phyloP scores from a whole-genome alignment of 2,113 vertebrate species.

The Crotalus horridus region DNA sequence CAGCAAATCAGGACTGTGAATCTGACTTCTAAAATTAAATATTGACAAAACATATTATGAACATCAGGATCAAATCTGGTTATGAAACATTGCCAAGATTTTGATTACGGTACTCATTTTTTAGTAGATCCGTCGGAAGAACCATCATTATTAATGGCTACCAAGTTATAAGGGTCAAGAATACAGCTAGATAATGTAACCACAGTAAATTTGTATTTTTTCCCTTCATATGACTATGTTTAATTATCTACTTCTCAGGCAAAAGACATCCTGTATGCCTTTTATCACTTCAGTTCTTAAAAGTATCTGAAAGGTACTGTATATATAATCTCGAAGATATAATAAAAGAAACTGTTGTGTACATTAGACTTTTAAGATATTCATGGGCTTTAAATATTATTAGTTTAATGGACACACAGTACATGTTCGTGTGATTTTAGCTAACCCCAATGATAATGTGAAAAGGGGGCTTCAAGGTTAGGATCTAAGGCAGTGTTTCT shows the following conservation, averaged over 20 bases:
- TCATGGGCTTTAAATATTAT: neutral
- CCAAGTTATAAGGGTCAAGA: neutral
- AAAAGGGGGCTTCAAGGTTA: neutral
- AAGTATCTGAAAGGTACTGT: neutral
- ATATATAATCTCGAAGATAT: neutral
- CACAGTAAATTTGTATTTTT: neutral
- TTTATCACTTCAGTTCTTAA: neutral
- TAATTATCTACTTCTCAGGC: neutral
- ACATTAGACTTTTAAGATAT: neutral
- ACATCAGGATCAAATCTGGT: neutral
- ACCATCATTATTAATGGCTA: neutral
- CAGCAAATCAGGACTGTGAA: neutral
- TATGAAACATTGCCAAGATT: neutral
- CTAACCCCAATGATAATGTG: neutral
- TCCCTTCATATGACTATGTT: neutral
- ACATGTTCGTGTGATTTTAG: neutral
- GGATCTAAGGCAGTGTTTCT: neutral
- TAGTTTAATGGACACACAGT: neutral
- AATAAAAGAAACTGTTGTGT: neutral
- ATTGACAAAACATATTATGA: neutral
- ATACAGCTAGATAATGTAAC: fast-evolving
- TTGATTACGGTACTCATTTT: neutral
- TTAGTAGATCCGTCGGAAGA: neutral
- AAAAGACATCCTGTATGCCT: neutral
- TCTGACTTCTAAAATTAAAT: neutral